phyloP scores from a whole-genome alignment of 1,140 invertebrate species.

The Drosophila lacteicornis region DNA sequence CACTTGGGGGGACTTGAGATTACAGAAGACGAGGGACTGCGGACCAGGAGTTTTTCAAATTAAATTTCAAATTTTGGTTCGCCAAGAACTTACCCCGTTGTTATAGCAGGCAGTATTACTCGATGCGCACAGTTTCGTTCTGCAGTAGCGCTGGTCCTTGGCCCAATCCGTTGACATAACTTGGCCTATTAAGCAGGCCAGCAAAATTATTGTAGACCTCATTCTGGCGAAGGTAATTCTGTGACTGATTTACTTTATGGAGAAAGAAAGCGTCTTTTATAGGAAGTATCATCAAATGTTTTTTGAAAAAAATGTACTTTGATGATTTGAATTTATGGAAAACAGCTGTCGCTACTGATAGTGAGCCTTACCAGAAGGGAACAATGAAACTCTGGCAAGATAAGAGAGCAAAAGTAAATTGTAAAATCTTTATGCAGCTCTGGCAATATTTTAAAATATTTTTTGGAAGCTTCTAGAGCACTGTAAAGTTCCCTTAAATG shows the following conservation, averaged over 20 bases:
- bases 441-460: neutral
- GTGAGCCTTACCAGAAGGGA: neutral
- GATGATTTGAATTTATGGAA: neutral
- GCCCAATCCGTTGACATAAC: neutral
- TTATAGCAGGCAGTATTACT: conserved; percentile 36
- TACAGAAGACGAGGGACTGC: neutral
- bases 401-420: neutral
- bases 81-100: conserved; percentile 22
- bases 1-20: neutral
- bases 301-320: neutral
- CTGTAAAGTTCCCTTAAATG: neutral
- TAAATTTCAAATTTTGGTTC: neutral
- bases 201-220: neutral
- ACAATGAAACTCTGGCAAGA: neutral
- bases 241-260: neutral
- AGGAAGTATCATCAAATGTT: neutral
- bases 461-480: neutral
- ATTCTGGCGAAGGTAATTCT: neutral
- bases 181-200: conserved; percentile 3
- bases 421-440: too few species aligned
- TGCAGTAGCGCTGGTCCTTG: neutral
- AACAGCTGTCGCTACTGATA: neutral
- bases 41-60: neutral
- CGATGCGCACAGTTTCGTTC: neutral
- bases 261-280: neutral